These are phyloP conservation scores for Athalia circularis DNA, from an alignment of 2,888 invertebrate species.

Conservation along the genomic window DNA sequence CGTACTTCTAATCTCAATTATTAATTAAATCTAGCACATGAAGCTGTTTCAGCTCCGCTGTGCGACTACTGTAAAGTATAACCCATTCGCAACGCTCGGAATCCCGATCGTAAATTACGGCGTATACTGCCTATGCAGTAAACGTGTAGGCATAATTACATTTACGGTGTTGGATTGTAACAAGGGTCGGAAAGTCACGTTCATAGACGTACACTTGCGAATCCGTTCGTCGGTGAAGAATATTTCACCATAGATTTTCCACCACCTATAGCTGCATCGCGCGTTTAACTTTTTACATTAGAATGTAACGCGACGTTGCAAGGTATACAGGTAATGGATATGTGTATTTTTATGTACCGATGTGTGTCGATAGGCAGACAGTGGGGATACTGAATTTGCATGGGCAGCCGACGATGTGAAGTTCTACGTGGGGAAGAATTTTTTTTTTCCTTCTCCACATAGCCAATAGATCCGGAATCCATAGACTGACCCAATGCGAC, in stretches of 20 bases:
- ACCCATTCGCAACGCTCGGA: conserved; percentile 9
- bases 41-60: conserved; percentile 65
- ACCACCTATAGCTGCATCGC: no score
- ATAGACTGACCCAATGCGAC: conserved; percentile 24
- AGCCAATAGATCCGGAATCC: conserved; percentile 28
- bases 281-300: no score
- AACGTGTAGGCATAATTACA: conserved; percentile 24
- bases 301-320: no score
- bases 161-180: not conserved
- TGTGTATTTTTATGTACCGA: no score
- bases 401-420: not conserved
- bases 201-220: not conserved
- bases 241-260: not conserved
- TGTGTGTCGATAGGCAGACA: not conserved
- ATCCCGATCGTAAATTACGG: conserved; percentile 41
- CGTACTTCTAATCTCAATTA: conserved; percentile 70
- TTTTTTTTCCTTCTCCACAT: conserved; percentile 6
- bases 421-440: not conserved
- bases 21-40: conserved; percentile 71
- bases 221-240: conserved; percentile 1
- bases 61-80: conserved; percentile 2
- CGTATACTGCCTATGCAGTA: conserved; percentile 31
- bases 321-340: no score
- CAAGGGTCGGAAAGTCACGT: not conserved
- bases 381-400: not conserved